Base-by-base conservation (phyloP, 1,140 invertebrate species). In the Atta cephalotes region DNA sequence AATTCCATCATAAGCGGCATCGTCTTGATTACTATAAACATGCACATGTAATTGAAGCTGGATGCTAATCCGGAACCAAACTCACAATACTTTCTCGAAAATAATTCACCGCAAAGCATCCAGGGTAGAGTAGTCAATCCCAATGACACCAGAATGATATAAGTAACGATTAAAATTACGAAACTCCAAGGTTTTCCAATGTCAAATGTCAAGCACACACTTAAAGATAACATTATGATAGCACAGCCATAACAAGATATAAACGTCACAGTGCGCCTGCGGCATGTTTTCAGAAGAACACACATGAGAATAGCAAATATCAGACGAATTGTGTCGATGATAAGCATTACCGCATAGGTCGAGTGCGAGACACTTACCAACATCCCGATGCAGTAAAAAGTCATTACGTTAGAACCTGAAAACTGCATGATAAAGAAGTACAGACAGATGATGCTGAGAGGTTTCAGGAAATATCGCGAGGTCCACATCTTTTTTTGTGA, bases 21-120 rank as follows among this genome's bases (percentile, higher is more conserved):
- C 25, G 96, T 96, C 94, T 97, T 97, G 7, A 98, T 97, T 1
- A 97, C 96, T 25, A 96, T 85, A 92, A 98, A 98, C 28, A 97
- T 97, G 28, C 96, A 96, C 0, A 96, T 87, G 18, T 96, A 96
- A 25, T 45, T 45, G 39, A 96, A 96, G 21, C 96, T 96, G 1
- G 97, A 96, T 77, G 96, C 96, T 58, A 97, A 95, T 1, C 96
- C 96, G 6, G 96, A 96, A 2, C 96, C 96, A 3, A 96, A 86
- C 25, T 96, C 96, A 76, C 96, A 92, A 10, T 96, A 94, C 82
- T 94, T 95, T 5, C 95, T 93, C 3, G 96, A 96, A 86, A 97
- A 97, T 6, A 97, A 92, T 94, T 97, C 97, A 2, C 96, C 96
- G 81, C 96, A 96, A 94, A 97, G 95, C 39, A 97, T 96, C 97